Base-by-base conservation (phyloP, 2,797 vertebrate species). In the Acanthurus leucopareius region DNA sequence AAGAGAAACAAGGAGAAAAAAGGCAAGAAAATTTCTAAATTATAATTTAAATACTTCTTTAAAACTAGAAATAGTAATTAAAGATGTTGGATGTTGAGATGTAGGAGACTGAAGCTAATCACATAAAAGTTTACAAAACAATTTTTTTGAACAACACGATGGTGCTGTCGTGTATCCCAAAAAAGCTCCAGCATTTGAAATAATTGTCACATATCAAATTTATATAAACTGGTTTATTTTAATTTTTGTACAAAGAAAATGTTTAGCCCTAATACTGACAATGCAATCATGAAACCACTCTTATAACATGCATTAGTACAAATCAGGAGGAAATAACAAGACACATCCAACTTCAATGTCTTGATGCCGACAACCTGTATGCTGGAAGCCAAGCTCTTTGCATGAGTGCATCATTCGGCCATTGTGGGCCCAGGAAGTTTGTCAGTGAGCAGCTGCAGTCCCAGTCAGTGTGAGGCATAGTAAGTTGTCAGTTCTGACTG, bases 361-460 rank as follows among this genome's bases (percentile, higher is more conserved):
- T 77, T 20, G 69, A 75, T 66, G 66, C 52, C 10, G 15, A 81
- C 58, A 69, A 75, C 76, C 73, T 72, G 79, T 73, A 42, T 52
- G 73, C 74, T 69, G 73, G 81, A 88, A 84, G 86, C 89, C 90
- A 93, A 94, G 91, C 93, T 92, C 87, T 91, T 91, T 92, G 86
- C 89, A 86, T 79, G 76, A 92, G 82, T 84, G 78, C 79, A 88
- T 67, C 83, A 71, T 17, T 70, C 65, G 80, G 87, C 90, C 76
- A 88, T 73, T 88, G 79, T 69, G 72, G 75, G 84, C 81, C 86
- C 82, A 63, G 65, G 53, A 79, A 38, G 47, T 69, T 73, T 81
- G 85, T 87, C 86, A 93, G 88, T 85, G 87, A 72, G 85, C 60
- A 77, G 86, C 82, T 75, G 86, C 72, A 79, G 84, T 89, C 85